Base-by-base conservation (phyloP, 37 sponge, comb jelly and placozoan species). In the Halichondria panicea region DNA sequence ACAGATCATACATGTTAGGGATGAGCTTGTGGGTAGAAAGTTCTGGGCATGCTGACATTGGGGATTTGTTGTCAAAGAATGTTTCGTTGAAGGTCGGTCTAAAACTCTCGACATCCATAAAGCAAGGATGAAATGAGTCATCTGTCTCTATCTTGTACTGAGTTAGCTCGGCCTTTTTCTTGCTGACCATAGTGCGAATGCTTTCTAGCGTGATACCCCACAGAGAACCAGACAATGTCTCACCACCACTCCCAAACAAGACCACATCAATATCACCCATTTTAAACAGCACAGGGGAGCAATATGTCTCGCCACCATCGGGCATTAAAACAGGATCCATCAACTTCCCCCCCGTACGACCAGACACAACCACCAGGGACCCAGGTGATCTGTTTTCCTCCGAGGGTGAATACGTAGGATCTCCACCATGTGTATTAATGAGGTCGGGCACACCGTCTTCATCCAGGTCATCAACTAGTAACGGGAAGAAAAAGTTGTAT, bases 191-290 rank as follows among this genome's bases (percentile, higher is more conserved):
- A 22, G 31, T 36, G n/a, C 43, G 45, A 11, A 91, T 37, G 54
- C 91, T 91, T 25, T 64, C 55, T n/a, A 85, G 25, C 19, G 77
- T 55, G 12, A 93, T 27, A 0, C 83, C 93, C 93, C 93, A 93
- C 73, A 93, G 52, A 21, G 86, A 80, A 0, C 93, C 93, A 21
- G 53, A 57, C 27, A 88, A 36, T 22, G 93, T 88, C 74, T 93
- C 93, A 8, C 93, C 89, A n/a, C 93, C 93, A 30, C 88, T 80
- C 2, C 93, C 93, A 81, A 93, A 84, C 28, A 93, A 69, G 18
- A 90, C 62, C 37, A 87, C 50, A n/a, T 87, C 70, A 11, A 40
- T 34, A 18, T 46, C 64, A 21, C 38, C 68, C 12, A 50, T 27
- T 24, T 37, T 62, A 53, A 54, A 77, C 28, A 56, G 24, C 19